Base-by-base conservation (phyloP, 2,113 vertebrate species). In the Notarius quadriscutis region DNA sequence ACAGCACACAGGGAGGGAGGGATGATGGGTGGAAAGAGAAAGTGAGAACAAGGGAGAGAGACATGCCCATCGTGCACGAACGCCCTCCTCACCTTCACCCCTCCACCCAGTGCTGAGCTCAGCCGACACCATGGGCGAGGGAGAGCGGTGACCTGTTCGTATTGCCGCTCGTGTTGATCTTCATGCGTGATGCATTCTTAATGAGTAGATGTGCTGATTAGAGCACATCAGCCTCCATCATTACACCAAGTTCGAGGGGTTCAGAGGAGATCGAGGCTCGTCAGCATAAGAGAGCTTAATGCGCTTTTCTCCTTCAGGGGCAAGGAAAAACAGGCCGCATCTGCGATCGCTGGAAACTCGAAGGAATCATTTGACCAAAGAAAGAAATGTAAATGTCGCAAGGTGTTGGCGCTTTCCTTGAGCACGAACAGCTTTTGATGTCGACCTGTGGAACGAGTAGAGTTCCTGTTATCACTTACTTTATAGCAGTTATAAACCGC, bases 221-320 rank as follows among this genome's bases (percentile, higher is more conserved):
- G 62, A 67, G 86, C 67, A 65, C 82, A 87, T 87, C 83, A 89
- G 67, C 83, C 80, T 85, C 72, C 81, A 83, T 89, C 84, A 81
- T 50, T 48, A 75, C 67, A 34, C 51, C 83, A 63, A 22, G 63
- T 74, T 67, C 65, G 72, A 83, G 57, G 50, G 72, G 55, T 84
- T 72, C 57, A 41, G 63, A 34, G 78, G n/a, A 83, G 55, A 60
- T n/a, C 17, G 22, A 48, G 30, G 2, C 79, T 41, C 1, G 79
- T 62, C 79, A 81, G 79, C 55, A 41, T 41, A 34, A 62, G 7
- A 34, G 55, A 81, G 78, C 27, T 60, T 30, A 77, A 77, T 4
- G 34, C 18, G 34, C 34, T 25, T 51, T 11, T 12, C 14, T 30
- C 53, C 7, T 80, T 30, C 53, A 58, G 25, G 50, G 77, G 25